A percentile compares a stretch with the other conserved stretches of the same genome.
Evolutionary conservation across 1,140 invertebrate species (phyloP).

Genomic region (Vollenhovia emeryi): DNA sequence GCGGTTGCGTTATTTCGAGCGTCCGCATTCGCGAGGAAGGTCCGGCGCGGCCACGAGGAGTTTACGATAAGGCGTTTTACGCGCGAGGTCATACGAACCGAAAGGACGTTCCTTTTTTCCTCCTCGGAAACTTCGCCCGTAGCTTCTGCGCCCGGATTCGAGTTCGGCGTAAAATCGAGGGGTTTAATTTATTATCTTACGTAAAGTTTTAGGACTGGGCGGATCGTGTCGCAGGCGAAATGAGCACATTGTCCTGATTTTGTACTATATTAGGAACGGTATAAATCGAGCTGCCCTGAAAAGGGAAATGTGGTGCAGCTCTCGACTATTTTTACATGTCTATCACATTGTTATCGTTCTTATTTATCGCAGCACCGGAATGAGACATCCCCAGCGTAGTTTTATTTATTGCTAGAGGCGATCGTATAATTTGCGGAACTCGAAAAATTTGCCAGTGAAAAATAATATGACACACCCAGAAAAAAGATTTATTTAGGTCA

Average conservation of each 20-base stretch:
- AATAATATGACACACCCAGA: neutral
- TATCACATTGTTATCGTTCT: neutral
- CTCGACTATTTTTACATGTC: neutral
- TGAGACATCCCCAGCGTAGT: neutral
- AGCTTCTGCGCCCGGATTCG: neutral
- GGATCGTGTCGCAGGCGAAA: neutral
- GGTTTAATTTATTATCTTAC: constrained; percentile 18
- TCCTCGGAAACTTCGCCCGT: neutral
- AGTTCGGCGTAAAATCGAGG: neutral
- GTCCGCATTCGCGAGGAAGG: constrained; percentile 1
- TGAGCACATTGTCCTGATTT: neutral
- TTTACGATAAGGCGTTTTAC: constrained; percentile 23
- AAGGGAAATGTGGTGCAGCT: neutral
- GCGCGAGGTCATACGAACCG: neutral
- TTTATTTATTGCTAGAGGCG: neutral
- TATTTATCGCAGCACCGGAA: neutral
- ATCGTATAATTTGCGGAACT: neutral
- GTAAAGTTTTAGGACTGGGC: neutral
- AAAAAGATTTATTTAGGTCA: too few species aligned
- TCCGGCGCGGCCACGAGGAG: neutral
- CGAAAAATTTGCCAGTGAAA: neutral
- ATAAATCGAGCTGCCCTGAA: neutral
- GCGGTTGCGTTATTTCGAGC: constrained; percentile 4
- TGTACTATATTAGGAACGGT: neutral
- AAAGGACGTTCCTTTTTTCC: neutral